These are phyloP conservation scores for Drosophila setifemur DNA, from an alignment of 1,140 invertebrate genomes.

Conservation along the genomic window DNA sequence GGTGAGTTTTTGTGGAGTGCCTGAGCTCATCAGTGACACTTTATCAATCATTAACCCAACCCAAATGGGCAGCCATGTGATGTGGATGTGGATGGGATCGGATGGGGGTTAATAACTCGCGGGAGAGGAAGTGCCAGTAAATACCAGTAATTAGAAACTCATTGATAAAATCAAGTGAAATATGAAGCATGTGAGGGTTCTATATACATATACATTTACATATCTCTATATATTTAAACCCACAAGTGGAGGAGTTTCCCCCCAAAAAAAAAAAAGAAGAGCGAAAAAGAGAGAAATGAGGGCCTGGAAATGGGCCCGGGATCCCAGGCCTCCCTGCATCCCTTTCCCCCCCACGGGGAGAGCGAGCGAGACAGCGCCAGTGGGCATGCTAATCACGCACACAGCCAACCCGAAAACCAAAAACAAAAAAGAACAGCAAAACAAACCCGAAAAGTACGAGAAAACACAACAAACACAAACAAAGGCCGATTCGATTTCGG, in stretches of 20 bases:
- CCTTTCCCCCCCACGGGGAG: neutral
- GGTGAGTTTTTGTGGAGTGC: neutral
- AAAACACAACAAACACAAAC: constrained; percentile 22
- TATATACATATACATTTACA: too few relatives aligned
- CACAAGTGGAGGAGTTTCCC: constrained; percentile 2
- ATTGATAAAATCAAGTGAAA: constrained; percentile 53
- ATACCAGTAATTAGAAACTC: constrained; percentile 55
- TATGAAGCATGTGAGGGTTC: constrained; percentile 7
- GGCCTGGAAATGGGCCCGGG: constrained; percentile 30
- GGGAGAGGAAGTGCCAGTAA: constrained; percentile 22
- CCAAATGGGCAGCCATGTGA: constrained; percentile 38
- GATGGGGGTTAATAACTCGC: constrained; percentile 8
- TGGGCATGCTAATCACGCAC: constrained; percentile 66
- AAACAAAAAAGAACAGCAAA: constrained; percentile 27
- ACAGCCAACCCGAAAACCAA: constrained; percentile 9
- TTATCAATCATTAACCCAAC: constrained; percentile 46
- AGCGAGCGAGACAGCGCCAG: constrained; percentile 7
- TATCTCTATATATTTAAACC: too few relatives aligned
- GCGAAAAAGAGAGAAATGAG: neutral
- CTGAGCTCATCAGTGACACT: constrained; percentile 34
- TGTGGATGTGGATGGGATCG: too few relatives aligned
- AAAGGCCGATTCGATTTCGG: constrained; percentile 32
- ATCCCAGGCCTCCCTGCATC: neutral
- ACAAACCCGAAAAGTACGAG: constrained; percentile 22
- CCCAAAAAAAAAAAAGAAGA: neutral